A percentile compares a stretch with the other conserved stretches of the same genome.
These are phyloP conservation scores for Ursus arctos DNA, from an alignment of 2,113 vertebrate genomes.

Conservation along the genomic window DNA sequence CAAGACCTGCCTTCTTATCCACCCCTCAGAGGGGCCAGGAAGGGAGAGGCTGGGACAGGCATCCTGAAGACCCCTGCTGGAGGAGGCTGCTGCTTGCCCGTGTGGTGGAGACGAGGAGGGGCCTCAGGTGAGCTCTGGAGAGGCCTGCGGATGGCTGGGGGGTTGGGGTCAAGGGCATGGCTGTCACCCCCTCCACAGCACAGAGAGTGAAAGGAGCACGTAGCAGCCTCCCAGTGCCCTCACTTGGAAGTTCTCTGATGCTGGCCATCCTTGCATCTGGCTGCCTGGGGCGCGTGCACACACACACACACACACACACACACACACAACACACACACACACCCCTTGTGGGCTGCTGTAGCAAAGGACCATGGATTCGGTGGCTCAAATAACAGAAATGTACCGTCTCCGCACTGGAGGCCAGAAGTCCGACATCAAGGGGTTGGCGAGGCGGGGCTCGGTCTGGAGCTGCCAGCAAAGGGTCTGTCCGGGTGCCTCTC, in stretches of 20 bases:
- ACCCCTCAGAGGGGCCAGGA: neutral
- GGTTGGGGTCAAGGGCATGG: neutral
- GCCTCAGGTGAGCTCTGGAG: neutral
- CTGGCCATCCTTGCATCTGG: neutral
- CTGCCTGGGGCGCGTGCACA: no score
- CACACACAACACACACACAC: neutral
- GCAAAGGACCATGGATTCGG: no score
- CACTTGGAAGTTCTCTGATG: neutral
- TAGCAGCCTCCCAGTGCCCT: fast-evolving
- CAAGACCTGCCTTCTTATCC: neutral
- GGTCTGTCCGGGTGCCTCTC: neutral
- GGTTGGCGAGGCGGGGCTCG: fast-evolving
- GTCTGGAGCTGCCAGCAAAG: neutral
- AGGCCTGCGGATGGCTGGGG: neutral
- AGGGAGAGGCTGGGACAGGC: neutral
- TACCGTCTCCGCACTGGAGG: neutral
- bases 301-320: no score
- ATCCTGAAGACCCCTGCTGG: neutral
- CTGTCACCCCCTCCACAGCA: no score
- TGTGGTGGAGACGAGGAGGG: neutral
- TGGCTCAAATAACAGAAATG: neutral
- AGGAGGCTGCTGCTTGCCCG: neutral
- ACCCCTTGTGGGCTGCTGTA: fast-evolving
- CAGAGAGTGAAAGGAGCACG: neutral
- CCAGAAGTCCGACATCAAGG: neutral